phyloP scores from a whole-genome alignment of 2,888 invertebrate genomes.

The Adelphocoris suturalis region DNA sequence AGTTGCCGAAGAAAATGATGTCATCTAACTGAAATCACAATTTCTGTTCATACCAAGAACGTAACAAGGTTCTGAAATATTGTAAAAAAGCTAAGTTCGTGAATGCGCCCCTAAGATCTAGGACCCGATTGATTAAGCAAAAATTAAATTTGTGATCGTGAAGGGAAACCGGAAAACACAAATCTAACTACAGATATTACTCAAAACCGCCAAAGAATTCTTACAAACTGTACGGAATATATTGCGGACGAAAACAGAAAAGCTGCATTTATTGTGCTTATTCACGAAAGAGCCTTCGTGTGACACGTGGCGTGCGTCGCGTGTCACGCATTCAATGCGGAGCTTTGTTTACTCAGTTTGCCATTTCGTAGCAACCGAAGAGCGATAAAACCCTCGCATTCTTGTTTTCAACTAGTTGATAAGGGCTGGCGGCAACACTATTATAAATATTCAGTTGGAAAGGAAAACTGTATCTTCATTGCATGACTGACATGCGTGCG shows the following conservation, averaged over 20 bases:
- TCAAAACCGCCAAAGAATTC: no score
- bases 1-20: no score
- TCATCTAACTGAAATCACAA: no score
- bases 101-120: no score
- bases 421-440: background rate
- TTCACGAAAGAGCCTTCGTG: background rate
- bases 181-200: no score
- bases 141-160: no score
- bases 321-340: background rate
- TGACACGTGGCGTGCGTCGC: background rate
- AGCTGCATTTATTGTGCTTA: background rate
- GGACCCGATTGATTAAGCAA: no score
- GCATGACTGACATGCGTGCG: constrained; percentile 14
- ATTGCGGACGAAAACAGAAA: background rate
- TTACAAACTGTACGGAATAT: no score
- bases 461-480: constrained; percentile 7
- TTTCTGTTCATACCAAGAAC: no score
- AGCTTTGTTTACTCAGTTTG: background rate
- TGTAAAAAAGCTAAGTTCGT: no score
- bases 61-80: no score
- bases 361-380: constrained; percentile 32
- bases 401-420: constrained; percentile 21
- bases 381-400: constrained; percentile 27
- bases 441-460: constrained; percentile 20
- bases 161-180: no score